phyloP scores from a whole-genome alignment of 2,113 vertebrate species.

The Labeo rohita region DNA sequence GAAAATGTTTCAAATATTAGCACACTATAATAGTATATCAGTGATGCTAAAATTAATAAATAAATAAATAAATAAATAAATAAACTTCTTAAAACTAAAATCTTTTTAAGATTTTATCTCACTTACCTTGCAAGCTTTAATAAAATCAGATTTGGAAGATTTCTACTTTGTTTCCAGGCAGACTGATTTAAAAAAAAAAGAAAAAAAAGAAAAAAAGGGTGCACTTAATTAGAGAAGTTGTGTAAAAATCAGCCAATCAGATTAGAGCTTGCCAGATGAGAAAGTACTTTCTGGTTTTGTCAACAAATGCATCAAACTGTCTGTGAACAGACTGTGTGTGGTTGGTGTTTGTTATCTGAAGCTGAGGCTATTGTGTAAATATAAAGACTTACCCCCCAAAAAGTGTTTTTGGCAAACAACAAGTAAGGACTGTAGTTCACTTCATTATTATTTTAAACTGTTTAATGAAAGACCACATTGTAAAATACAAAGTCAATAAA shows the following conservation, averaged over 20 bases:
- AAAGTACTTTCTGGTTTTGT: slow-evolving; percentile 19
- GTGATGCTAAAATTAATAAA: no score
- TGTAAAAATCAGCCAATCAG: slow-evolving; percentile 1
- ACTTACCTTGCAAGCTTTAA: not conserved
- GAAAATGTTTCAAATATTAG: not conserved
- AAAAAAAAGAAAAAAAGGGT: not conserved
- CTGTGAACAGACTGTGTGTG: not conserved
- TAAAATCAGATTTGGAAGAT: not conserved
- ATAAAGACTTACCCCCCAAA: not conserved
- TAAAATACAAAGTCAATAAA: not conserved
- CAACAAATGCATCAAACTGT: not conserved
- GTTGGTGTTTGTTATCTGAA: not conserved
- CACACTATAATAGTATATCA: no score
- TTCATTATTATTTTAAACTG: not conserved
- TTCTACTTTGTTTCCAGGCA: not conserved
- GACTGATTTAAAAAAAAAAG: no score
- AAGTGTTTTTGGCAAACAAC: not conserved
- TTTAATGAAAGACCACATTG: not conserved
- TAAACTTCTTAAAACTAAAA: not conserved
- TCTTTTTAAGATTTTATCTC: not conserved
- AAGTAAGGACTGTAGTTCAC: not conserved
- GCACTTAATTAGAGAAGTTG: not conserved
- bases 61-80: no score
- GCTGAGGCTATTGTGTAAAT: not conserved
- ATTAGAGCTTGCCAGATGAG: slow-evolving; percentile 18